Evolutionary conservation across 1,140 invertebrate species (phyloP), one percentile per base, ranked within the genome.

Genomic region (Archegozetes longisetosus): DNA sequence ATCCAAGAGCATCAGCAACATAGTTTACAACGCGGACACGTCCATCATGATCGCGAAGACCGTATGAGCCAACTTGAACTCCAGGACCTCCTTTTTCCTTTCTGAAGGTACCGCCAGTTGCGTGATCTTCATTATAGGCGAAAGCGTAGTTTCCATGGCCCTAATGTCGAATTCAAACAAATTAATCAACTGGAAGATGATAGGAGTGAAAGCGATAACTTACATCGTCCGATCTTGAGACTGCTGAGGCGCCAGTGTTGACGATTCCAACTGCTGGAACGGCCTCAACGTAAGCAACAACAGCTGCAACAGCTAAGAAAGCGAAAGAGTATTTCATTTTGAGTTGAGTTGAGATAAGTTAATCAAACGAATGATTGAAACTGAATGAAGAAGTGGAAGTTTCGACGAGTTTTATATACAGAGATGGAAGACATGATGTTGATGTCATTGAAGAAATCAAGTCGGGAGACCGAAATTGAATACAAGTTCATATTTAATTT

Each of bases 261-360:
- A 62, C 62, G 24, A 66, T 20, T 17, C 55, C 55, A 27, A 58
- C 64, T n/a, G 55, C 51, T 17, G 61, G 59, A 69, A 70, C 40
- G 55, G 46, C 50, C 74, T 73, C 64, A 73, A 73, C 53, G 72
- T 46, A 12, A 48, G 51, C 58, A 48, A 61, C 29, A 3, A 62
- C 48, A n/a, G 47, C 40, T n/a, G 48, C 20, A 24, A 54, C 32
- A 27, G 54, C 50, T 24, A 61, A 61, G 53, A 56, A 58, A 22
- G 17, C 24, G 26, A 56, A 46, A n/a, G n/a, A n/a, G 29, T 2
- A 29, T 56, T 56, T 46, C 55, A 29, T 46, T 56, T 29, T 4
- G 29, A 24, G 46, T 46, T 56, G n/a, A n/a, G n/a, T n/a, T n/a
- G n/a, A n/a, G n/a, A 24, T 46, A 24, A 6, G 55, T 56, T 6